Evolutionary conservation across 2,888 invertebrate genomes (phyloP).

Genomic region (Coenonympha glycerion): DNA sequence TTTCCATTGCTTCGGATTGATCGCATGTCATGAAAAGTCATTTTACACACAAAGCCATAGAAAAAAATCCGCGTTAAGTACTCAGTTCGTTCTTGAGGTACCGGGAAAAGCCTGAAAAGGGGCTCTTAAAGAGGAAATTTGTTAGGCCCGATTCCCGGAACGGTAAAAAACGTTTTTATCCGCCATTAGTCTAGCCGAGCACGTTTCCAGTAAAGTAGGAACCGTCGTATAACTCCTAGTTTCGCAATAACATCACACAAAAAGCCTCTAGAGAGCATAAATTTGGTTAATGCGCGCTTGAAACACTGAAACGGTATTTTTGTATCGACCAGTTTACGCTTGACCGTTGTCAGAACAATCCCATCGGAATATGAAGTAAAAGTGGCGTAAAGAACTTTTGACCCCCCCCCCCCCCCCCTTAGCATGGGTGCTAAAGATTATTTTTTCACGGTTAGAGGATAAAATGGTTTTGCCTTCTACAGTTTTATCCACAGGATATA

Average conservation of each 20-base stretch:
- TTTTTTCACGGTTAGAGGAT: too few relatives aligned
- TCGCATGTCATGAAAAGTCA: too few relatives aligned
- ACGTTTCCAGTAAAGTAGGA: conserved; percentile 21
- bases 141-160: background rate
- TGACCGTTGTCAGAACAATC: background rate
- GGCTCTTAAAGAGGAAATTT: background rate
- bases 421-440: too few relatives aligned
- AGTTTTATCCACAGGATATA: too few relatives aligned
- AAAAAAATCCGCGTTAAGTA: background rate
- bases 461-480: too few relatives aligned
- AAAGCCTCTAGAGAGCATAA: conserved; percentile 2
- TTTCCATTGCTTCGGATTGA: too few relatives aligned
- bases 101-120: background rate
- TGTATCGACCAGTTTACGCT: background rate
- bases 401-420: too few relatives aligned
- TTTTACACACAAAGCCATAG: too few relatives aligned
- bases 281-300: background rate
- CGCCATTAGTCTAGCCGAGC: conserved; percentile 18
- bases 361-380: background rate
- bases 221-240: conserved; percentile 18
- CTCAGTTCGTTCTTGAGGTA: background rate
- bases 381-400: too few relatives aligned
- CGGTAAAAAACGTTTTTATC: conserved; percentile 16
- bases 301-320: background rate
- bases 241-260: conserved; percentile 5